A percentile compares a stretch with the other conserved stretches of the same genome.
Conservation (phyloP, 2,888 invertebrate genomes). For the Idaea dimidiata region DNA sequence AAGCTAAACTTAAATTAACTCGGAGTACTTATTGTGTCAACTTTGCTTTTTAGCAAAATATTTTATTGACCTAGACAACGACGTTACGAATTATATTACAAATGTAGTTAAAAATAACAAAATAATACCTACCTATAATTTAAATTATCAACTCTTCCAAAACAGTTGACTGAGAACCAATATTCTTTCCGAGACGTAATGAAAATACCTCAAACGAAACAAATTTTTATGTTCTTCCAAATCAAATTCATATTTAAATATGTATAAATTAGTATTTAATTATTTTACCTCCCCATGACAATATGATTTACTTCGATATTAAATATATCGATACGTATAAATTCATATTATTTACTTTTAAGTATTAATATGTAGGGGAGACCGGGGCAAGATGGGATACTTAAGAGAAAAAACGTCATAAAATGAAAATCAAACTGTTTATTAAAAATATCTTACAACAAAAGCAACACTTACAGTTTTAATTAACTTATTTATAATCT, state of each 20-base stretch:
- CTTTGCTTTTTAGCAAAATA: constrained; percentile 7
- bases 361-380: no score
- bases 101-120: constrained; percentile 8
- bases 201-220: constrained; percentile 35
- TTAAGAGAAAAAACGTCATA: no score
- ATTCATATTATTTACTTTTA: no score
- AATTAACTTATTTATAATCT: no score
- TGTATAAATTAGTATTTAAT: constrained; percentile 14
- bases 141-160: constrained; percentile 6
- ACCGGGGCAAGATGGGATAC: no score
- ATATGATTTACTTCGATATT: constrained; percentile 24
- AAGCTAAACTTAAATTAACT: neutral
- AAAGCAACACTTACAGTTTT: no score
- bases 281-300: constrained; percentile 44
- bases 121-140: constrained; percentile 4
- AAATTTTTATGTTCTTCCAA: constrained; percentile 22
- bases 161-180: constrained; percentile 17
- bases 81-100: constrained; percentile 40
- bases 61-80: constrained; percentile 38
- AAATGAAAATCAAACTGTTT: no score
- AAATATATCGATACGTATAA: no score
- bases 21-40: neutral
- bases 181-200: constrained; percentile 37
- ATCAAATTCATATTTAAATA: constrained; percentile 8
- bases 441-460: no score